Evolutionary conservation across 1,140 invertebrate species (phyloP).

Genomic region (Phymorhynchus buccinoides): DNA sequence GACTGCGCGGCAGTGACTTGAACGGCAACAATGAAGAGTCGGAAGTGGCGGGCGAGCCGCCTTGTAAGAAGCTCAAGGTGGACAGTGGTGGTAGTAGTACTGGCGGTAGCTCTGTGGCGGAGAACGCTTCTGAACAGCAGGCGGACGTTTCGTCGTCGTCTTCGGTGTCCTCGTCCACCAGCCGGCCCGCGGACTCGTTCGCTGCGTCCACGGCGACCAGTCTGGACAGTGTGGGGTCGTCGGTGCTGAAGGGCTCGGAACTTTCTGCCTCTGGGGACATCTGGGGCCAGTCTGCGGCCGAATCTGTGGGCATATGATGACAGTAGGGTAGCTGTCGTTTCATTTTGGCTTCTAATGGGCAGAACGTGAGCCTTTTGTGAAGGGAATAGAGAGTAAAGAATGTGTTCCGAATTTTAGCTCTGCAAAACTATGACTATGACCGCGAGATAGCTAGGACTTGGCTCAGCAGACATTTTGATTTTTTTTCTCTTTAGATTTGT

Average conservation of each 20-base stretch:
- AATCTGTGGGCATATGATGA: slow-evolving; percentile 5
- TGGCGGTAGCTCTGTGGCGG: too few species aligned
- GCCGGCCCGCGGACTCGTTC: not conserved
- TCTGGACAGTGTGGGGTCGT: not conserved
- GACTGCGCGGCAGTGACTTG: slow-evolving; percentile 29
- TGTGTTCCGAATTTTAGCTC: too few species aligned
- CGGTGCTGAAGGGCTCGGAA: not conserved
- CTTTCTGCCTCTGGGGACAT: not conserved
- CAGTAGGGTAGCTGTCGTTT: not conserved
- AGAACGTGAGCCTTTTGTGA: too few species aligned
- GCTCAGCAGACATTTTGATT: not conserved
- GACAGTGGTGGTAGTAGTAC: slow-evolving; percentile 5
- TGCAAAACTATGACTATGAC: too few species aligned
- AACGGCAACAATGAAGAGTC: slow-evolving; percentile 35
- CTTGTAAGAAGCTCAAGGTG: slow-evolving; percentile 17
- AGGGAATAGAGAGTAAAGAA: too few species aligned
- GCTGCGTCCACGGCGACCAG: not conserved
- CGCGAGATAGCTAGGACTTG: too few species aligned
- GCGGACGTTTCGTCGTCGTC: not conserved
- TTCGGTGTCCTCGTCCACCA: not conserved
- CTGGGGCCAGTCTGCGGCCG: not conserved
- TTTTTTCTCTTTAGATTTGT: not conserved
- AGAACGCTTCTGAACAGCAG: not conserved
- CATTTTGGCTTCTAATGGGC: not conserved
- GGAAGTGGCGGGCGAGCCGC: not conserved